Evolutionary conservation across 2,113 vertebrate genomes (phyloP).

Genomic region (Tragelaphus imberbis): DNA sequence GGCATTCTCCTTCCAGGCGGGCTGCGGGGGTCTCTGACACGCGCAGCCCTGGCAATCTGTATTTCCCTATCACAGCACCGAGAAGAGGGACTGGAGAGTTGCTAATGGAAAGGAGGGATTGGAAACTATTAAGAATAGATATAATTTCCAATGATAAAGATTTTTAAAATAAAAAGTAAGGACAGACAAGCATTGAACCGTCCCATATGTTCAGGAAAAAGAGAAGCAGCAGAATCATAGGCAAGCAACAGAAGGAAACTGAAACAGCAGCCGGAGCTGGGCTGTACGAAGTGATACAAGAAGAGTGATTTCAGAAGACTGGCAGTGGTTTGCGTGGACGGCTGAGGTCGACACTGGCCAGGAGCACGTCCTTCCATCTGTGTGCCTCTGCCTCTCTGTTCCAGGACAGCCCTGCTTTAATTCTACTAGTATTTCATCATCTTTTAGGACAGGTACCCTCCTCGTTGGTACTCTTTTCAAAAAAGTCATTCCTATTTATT

Average conservation of each 20-base stretch:
- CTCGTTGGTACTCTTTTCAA: neutral
- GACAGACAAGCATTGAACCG: neutral
- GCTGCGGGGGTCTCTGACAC: neutral
- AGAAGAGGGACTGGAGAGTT: neutral
- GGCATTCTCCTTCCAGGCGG: neutral
- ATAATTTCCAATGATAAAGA: neutral
- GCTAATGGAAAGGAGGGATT: neutral
- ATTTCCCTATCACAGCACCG: neutral
- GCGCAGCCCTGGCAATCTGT: neutral
- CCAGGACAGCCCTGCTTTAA: neutral
- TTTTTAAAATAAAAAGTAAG: neutral
- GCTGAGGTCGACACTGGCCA: neutral
- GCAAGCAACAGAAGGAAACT: neutral
- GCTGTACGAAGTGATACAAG: neutral
- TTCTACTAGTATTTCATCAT: neutral
- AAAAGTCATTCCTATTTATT: neutral
- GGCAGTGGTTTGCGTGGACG: neutral
- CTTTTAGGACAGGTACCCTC: neutral
- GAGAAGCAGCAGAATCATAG: neutral
- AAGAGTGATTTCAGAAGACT: neutral
- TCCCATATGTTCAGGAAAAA: neutral
- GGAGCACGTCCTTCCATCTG: neutral
- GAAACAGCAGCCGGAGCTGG: neutral
- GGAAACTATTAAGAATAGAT: neutral
- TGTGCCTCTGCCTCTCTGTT: neutral